A percentile compares a stretch with the other conserved stretches of the same genome.
Conservation (phyloP, 2,113 vertebrate species). For the Sapajus apella region DNA sequence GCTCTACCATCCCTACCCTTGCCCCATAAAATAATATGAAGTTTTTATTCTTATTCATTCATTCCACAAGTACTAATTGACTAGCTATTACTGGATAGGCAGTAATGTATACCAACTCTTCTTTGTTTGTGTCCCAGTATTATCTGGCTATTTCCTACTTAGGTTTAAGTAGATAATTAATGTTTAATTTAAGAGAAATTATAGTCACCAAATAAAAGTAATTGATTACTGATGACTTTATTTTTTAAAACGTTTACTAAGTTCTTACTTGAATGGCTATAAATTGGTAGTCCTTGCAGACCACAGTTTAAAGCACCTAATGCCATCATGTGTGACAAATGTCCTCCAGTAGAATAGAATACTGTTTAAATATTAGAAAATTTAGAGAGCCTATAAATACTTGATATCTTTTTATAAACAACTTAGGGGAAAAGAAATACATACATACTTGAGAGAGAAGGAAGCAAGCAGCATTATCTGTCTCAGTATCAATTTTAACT, state of each 20-base stretch:
- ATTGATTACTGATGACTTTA: neutral
- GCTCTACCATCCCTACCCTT: neutral
- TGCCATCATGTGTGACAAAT: constrained; percentile 15
- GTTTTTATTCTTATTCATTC: constrained; percentile 24
- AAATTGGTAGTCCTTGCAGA: neutral
- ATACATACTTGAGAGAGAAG: constrained; percentile 5
- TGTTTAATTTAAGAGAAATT: constrained; percentile 31
- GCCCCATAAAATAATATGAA: neutral
- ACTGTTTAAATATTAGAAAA: constrained; percentile 40
- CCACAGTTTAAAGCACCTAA: constrained; percentile 6
- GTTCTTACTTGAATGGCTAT: neutral
- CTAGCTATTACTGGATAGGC: neutral
- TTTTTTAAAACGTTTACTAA: constrained; percentile 2
- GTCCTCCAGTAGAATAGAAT: constrained; percentile 1
- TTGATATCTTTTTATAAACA: constrained; percentile 24
- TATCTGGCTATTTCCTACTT: constrained; percentile 38
- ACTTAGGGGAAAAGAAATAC: constrained; percentile 15
- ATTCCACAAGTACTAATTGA: neutral
- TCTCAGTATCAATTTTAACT: neutral
- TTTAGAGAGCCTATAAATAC: neutral
- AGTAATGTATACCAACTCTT: neutral
- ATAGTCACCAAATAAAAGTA: constrained; percentile 22
- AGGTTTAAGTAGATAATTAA: constrained; percentile 10
- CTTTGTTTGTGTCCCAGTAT: constrained; percentile 18
- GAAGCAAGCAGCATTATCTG: neutral